Evolutionary conservation across 1,140 invertebrate species (phyloP).

Genomic region (Orius insidiosus): DNA sequence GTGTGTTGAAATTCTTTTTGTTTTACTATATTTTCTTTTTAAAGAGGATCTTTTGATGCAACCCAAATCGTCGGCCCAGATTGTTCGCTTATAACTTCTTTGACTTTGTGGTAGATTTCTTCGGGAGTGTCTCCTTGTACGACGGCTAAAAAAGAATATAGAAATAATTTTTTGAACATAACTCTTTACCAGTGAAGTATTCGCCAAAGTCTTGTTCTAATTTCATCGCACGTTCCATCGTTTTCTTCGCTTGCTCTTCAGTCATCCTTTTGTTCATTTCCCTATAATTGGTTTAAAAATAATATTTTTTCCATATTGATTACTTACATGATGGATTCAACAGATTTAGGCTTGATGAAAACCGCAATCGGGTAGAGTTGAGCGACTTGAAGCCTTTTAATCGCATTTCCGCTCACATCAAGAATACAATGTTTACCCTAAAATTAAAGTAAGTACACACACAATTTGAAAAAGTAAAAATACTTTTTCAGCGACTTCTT

Average conservation of each 20-base stretch:
- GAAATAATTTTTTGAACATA: too few species aligned
- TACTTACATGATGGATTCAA: constrained; percentile 90
- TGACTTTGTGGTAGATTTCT: constrained; percentile 89
- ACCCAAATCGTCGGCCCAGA: constrained; percentile 94
- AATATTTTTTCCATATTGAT: background rate
- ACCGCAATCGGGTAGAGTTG: constrained; percentile 94
- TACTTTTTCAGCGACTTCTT: constrained; percentile 82
- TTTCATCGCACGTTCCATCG: constrained; percentile 85
- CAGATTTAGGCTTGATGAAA: constrained; percentile 96
- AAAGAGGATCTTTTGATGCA: constrained; percentile 32
- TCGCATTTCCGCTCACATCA: constrained; percentile 98
- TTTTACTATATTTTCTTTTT: constrained; percentile 10
- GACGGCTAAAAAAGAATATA: constrained; percentile 52
- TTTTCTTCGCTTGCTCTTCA: constrained; percentile 94
- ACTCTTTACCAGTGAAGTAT: constrained; percentile 93
- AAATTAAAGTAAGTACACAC: constrained; percentile 23
- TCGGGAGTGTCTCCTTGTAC: constrained; percentile 94
- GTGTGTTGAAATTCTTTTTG: too few species aligned
- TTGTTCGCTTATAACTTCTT: constrained; percentile 87
- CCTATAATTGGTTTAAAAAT: constrained; percentile 34
- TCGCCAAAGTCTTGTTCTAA: constrained; percentile 98
- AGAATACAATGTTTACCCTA: constrained; percentile 98
- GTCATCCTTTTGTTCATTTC: constrained; percentile 99
- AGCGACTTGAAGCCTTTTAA: constrained; percentile 95
- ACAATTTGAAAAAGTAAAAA: constrained; percentile 8